Percentiles rank a stretch among this genome's conserved stretches.
phyloP scores from a whole-genome alignment of 2,888 invertebrate species.

The Eulithis prunata region DNA sequence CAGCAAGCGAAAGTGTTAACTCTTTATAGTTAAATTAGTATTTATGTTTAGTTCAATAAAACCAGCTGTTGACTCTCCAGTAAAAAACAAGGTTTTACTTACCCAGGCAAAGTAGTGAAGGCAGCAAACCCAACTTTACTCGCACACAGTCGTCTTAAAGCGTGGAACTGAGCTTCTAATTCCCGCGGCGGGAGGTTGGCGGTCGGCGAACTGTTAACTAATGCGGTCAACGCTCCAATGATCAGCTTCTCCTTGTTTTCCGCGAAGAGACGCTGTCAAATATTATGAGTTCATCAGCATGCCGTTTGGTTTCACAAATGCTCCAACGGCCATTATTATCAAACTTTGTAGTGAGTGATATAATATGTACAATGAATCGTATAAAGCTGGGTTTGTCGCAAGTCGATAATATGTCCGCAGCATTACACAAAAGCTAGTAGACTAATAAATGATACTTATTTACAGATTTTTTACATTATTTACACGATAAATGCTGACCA shows the following conservation, averaged over 20 bases:
- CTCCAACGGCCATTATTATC: neutral
- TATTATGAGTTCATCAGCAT: neutral
- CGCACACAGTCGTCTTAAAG: slow-evolving; percentile 95
- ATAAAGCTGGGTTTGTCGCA: neutral
- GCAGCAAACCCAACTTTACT: slow-evolving; percentile 99
- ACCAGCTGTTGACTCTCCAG: no score
- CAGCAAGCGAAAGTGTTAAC: no score
- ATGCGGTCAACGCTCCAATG: slow-evolving; percentile 92
- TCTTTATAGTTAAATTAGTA: no score
- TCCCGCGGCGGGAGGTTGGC: slow-evolving; percentile 86
- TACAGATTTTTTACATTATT: neutral
- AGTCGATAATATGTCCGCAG: neutral
- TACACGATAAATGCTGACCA: slow-evolving; percentile 1
- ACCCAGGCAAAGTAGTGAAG: slow-evolving; percentile 95
- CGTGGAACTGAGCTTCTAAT: slow-evolving; percentile 97
- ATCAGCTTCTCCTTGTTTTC: slow-evolving; percentile 99
- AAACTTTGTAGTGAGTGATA: neutral
- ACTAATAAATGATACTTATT: neutral
- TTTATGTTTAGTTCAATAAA: neutral
- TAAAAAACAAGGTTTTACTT: slow-evolving; percentile 43
- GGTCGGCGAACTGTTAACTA: slow-evolving; percentile 77
- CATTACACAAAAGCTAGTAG: neutral
- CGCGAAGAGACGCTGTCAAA: slow-evolving; percentile 93
- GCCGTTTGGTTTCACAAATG: neutral
- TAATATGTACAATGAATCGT: neutral